Percentiles rank a stretch among this genome's conserved stretches.
phyloP scores from a whole-genome alignment of 2,113 vertebrate species.

The Pachyramphus minor region DNA sequence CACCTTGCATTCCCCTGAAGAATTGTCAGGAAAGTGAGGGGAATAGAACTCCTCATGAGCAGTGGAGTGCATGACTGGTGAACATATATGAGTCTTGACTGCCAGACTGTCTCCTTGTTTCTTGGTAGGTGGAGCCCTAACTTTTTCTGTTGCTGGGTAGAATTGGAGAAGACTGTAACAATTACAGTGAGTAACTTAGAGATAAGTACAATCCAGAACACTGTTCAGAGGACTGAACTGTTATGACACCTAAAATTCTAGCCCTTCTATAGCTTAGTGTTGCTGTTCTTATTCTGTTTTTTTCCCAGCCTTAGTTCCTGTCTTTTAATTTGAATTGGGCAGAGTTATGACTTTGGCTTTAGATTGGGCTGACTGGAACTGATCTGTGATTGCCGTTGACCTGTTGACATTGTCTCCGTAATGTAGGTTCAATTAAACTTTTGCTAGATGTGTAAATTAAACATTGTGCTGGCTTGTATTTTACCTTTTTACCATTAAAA shows the following conservation, averaged over 20 bases:
- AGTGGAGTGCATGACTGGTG: background rate
- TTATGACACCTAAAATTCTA: background rate
- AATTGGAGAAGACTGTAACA: background rate
- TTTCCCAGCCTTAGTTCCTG: background rate
- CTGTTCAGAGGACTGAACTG: background rate
- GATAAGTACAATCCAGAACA: background rate
- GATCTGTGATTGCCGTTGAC: background rate
- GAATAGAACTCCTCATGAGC: background rate
- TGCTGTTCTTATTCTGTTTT: background rate
- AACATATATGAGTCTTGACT: background rate
- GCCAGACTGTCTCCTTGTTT: background rate
- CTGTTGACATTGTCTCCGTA: background rate
- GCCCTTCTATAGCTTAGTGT: background rate
- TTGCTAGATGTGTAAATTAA: background rate
- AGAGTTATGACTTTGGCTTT: background rate
- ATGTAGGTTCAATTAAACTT: background rate
- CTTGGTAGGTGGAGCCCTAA: conserved; percentile 45
- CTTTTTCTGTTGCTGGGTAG: conserved; percentile 1
- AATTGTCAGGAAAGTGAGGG: background rate
- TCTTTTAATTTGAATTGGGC: background rate
- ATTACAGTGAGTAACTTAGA: conserved; percentile 1
- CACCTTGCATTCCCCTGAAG: background rate
- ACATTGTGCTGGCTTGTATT: background rate
- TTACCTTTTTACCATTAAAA: background rate
- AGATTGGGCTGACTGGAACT: background rate